These are phyloP conservation scores for Myotis myotis DNA, from an alignment of 2,797 vertebrate species.

Conservation along the genomic window DNA sequence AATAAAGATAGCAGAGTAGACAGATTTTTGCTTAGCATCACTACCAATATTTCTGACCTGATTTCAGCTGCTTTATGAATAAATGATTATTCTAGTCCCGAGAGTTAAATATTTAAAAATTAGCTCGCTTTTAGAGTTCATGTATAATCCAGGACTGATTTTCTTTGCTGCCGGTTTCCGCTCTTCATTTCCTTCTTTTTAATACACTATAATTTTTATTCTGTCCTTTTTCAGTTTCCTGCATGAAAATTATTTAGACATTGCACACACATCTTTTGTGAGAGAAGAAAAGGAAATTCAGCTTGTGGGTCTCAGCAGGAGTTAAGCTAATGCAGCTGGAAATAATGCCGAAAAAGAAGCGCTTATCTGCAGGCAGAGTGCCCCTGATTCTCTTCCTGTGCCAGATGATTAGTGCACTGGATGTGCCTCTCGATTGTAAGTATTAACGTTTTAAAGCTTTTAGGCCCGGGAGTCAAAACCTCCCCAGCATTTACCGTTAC, in stretches of 20 bases:
- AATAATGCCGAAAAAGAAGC: conserved; percentile 89
- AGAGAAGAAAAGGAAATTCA: conserved; percentile 78
- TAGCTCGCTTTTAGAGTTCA: conserved; percentile 56
- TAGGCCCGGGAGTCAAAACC: conserved; percentile 19
- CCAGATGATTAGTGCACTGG: conserved; percentile 89
- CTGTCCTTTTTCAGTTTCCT: conserved; percentile 79
- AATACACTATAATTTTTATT: conserved; percentile 53
- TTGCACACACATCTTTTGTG: conserved; percentile 73
- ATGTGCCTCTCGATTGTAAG: conserved; percentile 98
- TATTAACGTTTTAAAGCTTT: conserved; percentile 70
- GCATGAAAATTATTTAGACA: conserved; percentile 78
- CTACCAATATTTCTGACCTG: conserved; percentile 31
- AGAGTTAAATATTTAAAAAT: conserved; percentile 74
- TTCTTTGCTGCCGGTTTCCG: conserved; percentile 22
- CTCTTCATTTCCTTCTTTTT: conserved; percentile 60
- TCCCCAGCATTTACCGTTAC: not conserved
- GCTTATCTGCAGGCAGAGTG: conserved; percentile 81
- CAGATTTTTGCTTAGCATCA: conserved; percentile 33
- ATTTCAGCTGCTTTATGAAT: conserved; percentile 68
- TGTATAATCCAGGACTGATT: conserved; percentile 62
- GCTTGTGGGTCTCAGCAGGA: conserved; percentile 79
- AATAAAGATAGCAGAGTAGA: conserved; percentile 1
- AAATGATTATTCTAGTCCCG: conserved; percentile 55
- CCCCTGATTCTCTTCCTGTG: conserved; percentile 89
- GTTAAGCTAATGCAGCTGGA: conserved; percentile 78